phyloP scores from a whole-genome alignment of 2,888 invertebrate species.

The Pecten maximus region DNA sequence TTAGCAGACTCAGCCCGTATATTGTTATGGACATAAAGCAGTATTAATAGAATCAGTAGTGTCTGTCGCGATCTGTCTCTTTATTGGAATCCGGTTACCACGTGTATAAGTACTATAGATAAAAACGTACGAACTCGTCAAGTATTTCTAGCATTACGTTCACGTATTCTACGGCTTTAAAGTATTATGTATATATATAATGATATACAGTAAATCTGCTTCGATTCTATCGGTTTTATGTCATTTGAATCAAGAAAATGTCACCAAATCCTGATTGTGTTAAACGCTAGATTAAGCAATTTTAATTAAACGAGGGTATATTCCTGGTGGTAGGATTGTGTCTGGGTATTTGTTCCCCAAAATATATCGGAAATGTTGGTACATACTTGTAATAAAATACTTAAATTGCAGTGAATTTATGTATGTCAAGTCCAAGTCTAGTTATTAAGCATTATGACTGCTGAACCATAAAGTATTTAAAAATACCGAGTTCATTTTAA shows the following conservation, averaged over 20 bases:
- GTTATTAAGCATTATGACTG: too few relatives aligned
- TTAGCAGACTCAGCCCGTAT: not conserved
- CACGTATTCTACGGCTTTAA: not conserved
- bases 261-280: not conserved
- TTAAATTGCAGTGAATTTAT: not conserved
- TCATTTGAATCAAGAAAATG: not conserved
- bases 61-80: not conserved
- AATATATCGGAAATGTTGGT: not conserved
- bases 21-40: not conserved
- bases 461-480: not conserved
- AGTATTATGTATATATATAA: not conserved
- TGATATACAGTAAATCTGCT: not conserved
- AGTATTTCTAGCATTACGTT: not conserved
- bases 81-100: slow-evolving; percentile 4
- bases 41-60: not conserved
- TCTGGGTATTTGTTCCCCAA: not conserved
- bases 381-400: not conserved
- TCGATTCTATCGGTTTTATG: not conserved
- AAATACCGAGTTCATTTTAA: not conserved
- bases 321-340: not conserved
- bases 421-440: not conserved
- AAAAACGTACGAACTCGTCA: not conserved
- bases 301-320: not conserved
- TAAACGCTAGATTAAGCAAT: not conserved
- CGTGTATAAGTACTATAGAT: not conserved